Percentiles rank a stretch among this genome's conserved stretches.
Conservation (phyloP, 2,797 vertebrate species). For the Leucoraja ocellata region DNA sequence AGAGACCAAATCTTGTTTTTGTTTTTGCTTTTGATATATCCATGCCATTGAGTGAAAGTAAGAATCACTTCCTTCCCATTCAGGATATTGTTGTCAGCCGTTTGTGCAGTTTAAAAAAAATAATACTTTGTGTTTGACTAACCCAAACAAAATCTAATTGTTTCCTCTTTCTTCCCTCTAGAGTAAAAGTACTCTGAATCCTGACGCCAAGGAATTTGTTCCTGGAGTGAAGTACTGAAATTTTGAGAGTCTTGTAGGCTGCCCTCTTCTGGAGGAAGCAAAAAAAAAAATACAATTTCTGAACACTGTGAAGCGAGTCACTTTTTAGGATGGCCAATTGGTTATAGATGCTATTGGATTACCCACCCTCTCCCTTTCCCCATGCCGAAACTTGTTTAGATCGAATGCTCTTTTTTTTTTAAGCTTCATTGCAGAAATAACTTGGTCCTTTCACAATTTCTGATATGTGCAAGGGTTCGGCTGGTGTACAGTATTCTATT, state of each 20-base stretch:
- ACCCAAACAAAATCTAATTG: slow-evolving; percentile 5
- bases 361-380: slow-evolving; percentile 22
- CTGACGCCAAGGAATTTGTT: slow-evolving; percentile 93
- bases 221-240: slow-evolving; percentile 95
- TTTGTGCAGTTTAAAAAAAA: not conserved
- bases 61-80: not conserved
- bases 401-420: slow-evolving; percentile 20
- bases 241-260: slow-evolving; percentile 61
- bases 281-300: slow-evolving; percentile 50
- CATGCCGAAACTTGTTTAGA: slow-evolving; percentile 24
- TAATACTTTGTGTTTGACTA: not conserved
- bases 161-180: slow-evolving; percentile 51
- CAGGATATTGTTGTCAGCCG: not conserved
- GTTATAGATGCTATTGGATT: slow-evolving; percentile 39
- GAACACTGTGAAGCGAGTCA: slow-evolving; percentile 54
- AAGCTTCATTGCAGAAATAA: slow-evolving; percentile 29
- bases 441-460: slow-evolving; percentile 24
- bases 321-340: slow-evolving; percentile 50
- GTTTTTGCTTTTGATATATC: too few relatives aligned
- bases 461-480: not conserved
- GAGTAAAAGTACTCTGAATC: slow-evolving; percentile 96
- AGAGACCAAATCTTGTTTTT: too few relatives aligned
- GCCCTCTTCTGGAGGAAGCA: slow-evolving; percentile 44
- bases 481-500: slow-evolving; percentile 21
- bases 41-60: too few relatives aligned